phyloP scores from a whole-genome alignment of 2,888 invertebrate species.

The Stramonita haemastoma region DNA sequence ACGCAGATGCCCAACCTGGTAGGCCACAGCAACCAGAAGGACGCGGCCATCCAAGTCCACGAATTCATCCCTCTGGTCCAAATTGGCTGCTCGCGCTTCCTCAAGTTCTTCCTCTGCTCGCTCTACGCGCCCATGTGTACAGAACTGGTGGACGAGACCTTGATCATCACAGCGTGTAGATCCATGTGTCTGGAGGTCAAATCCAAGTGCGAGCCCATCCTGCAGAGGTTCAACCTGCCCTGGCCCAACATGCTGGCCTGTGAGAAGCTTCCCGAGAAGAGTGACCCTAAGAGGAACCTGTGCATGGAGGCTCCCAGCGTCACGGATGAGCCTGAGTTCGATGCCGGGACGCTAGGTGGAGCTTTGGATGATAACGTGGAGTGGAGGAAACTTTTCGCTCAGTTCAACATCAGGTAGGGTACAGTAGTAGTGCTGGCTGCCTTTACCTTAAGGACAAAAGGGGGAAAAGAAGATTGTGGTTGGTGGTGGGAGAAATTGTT shows the following conservation, averaged over 20 bases:
- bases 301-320: constrained; percentile 85
- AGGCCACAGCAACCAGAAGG: constrained; percentile 87
- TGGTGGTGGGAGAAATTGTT: no score
- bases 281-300: constrained; percentile 79
- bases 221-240: constrained; percentile 82
- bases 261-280: constrained; percentile 85
- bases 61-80: constrained; percentile 85
- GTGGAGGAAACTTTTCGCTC: constrained; percentile 35
- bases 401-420: constrained; percentile 39
- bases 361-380: constrained; percentile 41
- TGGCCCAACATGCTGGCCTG: constrained; percentile 89
- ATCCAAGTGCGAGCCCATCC: constrained; percentile 80
- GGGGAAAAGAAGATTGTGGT: no score
- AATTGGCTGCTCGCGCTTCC: constrained; percentile 88
- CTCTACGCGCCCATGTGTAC: constrained; percentile 94
- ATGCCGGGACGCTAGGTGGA: constrained; percentile 54
- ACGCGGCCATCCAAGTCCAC: constrained; percentile 88
- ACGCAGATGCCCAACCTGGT: constrained; percentile 92
- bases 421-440: not conserved
- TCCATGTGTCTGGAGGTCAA: constrained; percentile 86
- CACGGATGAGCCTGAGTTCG: constrained; percentile 63
- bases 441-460: no score
- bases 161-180: constrained; percentile 87
- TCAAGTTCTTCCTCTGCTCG: constrained; percentile 92
- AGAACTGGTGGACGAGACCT: constrained; percentile 88